These are phyloP conservation scores for Petrocephalus sullivani DNA, from an alignment of 2,797 vertebrate genomes.

Conservation along the genomic window DNA sequence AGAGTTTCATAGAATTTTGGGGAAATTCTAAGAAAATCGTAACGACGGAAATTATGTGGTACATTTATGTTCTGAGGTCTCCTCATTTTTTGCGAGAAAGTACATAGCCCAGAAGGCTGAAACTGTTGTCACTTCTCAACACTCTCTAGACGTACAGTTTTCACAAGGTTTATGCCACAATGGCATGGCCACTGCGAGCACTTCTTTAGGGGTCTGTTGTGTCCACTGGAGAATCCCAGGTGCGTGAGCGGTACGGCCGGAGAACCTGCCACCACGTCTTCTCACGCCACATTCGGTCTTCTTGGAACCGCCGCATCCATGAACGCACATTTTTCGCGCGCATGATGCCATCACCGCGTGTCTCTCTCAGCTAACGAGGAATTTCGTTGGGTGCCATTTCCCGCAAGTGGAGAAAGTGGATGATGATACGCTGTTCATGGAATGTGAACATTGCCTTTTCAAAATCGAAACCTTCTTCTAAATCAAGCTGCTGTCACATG, in stretches of 20 bases:
- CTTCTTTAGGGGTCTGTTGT: not conserved
- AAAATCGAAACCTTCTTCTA: too few relatives aligned
- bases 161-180: not conserved
- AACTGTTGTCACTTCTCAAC: not conserved
- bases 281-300: too few relatives aligned
- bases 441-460: too few relatives aligned
- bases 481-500: too few relatives aligned
- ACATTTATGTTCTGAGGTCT: not conserved
- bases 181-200: not conserved
- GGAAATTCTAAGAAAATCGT: not conserved
- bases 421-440: too few relatives aligned
- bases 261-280: not conserved
- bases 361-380: too few relatives aligned
- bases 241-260: not conserved
- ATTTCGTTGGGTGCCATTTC: too few relatives aligned
- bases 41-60: not conserved
- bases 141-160: not conserved
- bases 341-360: too few relatives aligned
- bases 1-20: not conserved
- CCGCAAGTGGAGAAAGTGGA: too few relatives aligned
- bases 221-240: not conserved
- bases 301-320: too few relatives aligned
- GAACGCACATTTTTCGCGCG: too few relatives aligned
- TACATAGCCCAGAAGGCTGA: not conserved
- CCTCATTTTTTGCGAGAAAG: slow-evolving; percentile 13